Percentiles rank a stretch among this genome's conserved stretches.
Conservation (phyloP, 1,140 invertebrate species). For the Achroia grisella region DNA sequence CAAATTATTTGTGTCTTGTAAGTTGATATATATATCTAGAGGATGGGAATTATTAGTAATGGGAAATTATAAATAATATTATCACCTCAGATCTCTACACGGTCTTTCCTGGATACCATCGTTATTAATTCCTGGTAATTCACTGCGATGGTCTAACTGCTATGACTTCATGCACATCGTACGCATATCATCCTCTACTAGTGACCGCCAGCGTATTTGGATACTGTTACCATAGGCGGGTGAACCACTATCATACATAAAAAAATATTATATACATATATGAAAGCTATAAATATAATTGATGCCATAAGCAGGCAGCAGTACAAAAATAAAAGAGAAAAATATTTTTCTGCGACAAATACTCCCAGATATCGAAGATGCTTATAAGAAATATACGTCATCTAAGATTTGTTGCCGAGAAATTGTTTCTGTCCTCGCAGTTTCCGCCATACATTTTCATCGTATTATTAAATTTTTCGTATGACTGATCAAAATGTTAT, state of each 20-base stretch:
- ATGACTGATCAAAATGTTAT: constrained; percentile 28
- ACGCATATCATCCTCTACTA: no score
- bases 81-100: no score
- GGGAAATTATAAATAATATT: no score
- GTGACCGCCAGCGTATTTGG: no score
- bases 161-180: no score
- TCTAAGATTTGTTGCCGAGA: constrained; percentile 48
- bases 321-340: constrained; percentile 27
- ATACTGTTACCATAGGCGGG: no score
- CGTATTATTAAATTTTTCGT: constrained; percentile 45
- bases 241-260: neutral
- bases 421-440: constrained; percentile 43
- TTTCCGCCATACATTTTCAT: constrained; percentile 33
- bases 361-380: constrained; percentile 37
- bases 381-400: constrained; percentile 40
- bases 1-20: no score
- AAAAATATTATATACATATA: constrained; percentile 6
- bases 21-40: no score
- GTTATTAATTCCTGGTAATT: no score
- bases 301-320: constrained; percentile 27
- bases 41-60: no score
- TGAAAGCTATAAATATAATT: constrained; percentile 37
- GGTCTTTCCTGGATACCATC: no score
- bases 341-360: constrained; percentile 41
- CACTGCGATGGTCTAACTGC: no score